Conservation (phyloP, 2,113 vertebrate species). For the Ctenomys sociabilis region DNA sequence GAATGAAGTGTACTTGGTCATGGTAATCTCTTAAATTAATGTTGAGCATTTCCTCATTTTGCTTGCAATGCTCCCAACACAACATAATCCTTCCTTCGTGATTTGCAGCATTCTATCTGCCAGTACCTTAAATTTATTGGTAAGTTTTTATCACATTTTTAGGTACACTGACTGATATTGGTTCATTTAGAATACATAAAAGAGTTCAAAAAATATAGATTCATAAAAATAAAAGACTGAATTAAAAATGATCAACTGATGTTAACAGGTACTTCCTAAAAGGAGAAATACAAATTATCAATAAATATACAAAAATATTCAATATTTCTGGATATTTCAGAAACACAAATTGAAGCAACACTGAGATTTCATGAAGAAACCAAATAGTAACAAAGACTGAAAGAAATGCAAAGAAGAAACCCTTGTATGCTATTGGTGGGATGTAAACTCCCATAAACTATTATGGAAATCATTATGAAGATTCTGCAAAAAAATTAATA, state of each 20-base stretch:
- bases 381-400: neutral
- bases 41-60: slow-evolving; percentile 58
- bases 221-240: neutral
- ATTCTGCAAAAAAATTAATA: neutral
- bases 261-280: neutral
- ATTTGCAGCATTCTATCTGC: neutral
- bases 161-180: neutral
- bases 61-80: slow-evolving; percentile 37
- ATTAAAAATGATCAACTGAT: neutral
- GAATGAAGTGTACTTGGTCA: neutral
- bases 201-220: neutral
- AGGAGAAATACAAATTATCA: neutral
- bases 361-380: neutral
- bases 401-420: neutral
- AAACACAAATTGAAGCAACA: neutral
- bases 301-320: neutral
- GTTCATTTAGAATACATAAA: neutral
- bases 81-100: neutral
- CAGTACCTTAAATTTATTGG: neutral
- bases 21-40: no score
- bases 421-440: neutral
- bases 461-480: neutral
- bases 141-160: neutral
- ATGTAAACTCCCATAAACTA: neutral
- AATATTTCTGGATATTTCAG: neutral